Base-by-base conservation (phyloP, 2,888 invertebrate species). In the Oxyscelio sp. region DNA sequence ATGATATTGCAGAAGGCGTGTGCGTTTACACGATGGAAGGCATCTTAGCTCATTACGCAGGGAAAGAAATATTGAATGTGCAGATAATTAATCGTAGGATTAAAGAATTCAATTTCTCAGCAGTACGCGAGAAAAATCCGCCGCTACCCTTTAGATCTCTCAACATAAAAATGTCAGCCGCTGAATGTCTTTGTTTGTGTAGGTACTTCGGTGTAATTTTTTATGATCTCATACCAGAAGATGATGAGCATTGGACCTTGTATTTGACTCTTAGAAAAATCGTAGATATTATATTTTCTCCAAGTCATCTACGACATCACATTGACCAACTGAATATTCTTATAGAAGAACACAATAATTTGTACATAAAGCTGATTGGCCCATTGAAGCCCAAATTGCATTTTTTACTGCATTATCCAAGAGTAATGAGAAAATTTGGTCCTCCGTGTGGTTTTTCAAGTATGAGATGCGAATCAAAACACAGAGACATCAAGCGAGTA, bases 231-330 rank as follows among this genome's bases (percentile, higher is more conserved):
- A 56, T 79, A 17, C 61, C 45, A 11, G 5, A 65, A 2, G 45
- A 66, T 1, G 34, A 71, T 48, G 38, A 71, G 45, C 31, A 54
- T 38, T 79, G 71, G 70, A 4, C 13, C 43, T 24, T 79, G 19
- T 71, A 61, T 50, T 19, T 56, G 9, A 79, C 40, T 27, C 59
- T 79, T n/a, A 11, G 78, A 40, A 45, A 70, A 61, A 79, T 79
- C 6, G 1, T 77, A 1, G 59, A 68, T 11, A 77, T 68, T 13
- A 21, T 68, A 5, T 24, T 34, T 21, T 56, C 75, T 15, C 50
- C 54, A 22, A 13, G 13, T 6, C 31, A 40, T 38, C 0, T 50
- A 13, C 22, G 13, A 15, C 22, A 21, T 38, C 77, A 77, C n/a
- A 22, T 66, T 15, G 24, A 56, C 9, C 43, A 66, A 31, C 38